Percentiles rank a stretch among this genome's conserved stretches.
Conservation (phyloP, 2,888 invertebrate species). For the Rhaphigaster nebulosa region DNA sequence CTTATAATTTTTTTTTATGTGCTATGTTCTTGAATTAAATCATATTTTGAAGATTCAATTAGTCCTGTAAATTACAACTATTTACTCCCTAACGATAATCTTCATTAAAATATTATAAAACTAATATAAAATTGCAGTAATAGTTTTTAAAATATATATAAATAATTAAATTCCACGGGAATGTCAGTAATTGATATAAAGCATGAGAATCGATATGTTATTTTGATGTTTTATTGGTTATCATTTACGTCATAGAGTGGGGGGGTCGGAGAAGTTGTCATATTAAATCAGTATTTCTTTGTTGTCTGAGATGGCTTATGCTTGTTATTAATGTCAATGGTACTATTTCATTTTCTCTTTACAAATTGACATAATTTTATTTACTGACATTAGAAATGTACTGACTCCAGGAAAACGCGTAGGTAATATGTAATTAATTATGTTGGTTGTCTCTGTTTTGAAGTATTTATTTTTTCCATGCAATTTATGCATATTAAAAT, state of each 20-base stretch:
- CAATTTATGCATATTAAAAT: not conserved
- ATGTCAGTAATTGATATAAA: not conserved
- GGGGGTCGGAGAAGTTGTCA: conserved; percentile 45
- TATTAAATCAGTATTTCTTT: conserved; percentile 16
- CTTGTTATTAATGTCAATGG: not conserved
- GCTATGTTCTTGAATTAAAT: not conserved
- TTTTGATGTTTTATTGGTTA: conserved; percentile 47
- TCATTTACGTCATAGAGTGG: conserved; percentile 53
- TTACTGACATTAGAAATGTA: not conserved
- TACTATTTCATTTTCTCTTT: not conserved
- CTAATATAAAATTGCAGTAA: not conserved
- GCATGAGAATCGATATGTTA: conserved; percentile 5
- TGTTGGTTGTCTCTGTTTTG: not conserved
- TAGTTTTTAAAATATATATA: not conserved
- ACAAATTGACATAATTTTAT: conserved; percentile 11
- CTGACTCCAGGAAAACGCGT: not conserved
- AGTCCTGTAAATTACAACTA: not conserved
- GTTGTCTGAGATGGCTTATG: not conserved
- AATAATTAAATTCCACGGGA: not conserved
- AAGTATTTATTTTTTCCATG: not conserved
- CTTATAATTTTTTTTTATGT: not conserved
- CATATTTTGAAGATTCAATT: not conserved
- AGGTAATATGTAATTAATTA: not conserved
- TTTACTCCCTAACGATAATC: not conserved
- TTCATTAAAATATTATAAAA: not conserved